phyloP scores from a whole-genome alignment of 2,888 invertebrate species.

The Amblyteles armatorius region DNA sequence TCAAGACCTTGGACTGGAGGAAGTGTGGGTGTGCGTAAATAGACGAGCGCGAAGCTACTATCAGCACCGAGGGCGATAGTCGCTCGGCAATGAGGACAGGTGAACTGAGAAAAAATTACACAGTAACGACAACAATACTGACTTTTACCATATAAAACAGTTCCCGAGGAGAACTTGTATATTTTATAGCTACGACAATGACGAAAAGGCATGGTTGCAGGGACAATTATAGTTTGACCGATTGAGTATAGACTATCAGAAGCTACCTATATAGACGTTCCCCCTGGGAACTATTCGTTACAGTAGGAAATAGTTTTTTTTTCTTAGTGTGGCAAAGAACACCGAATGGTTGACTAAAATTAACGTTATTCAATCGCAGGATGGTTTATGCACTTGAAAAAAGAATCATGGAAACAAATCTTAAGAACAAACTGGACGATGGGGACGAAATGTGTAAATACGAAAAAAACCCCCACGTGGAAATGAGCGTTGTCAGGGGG shows the following conservation, averaged over 20 bases:
- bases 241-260: too few species aligned
- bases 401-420: not conserved
- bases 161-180: too few species aligned
- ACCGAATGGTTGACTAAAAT: constrained; percentile 21
- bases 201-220: too few species aligned
- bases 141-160: too few species aligned
- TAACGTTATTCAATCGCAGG: not conserved
- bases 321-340: not conserved
- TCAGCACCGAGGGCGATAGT: not conserved
- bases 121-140: too few species aligned
- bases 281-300: too few species aligned
- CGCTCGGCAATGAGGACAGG: not conserved
- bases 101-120: not conserved
- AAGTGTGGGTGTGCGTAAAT: constrained; percentile 14
- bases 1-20: constrained; percentile 45
- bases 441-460: not conserved
- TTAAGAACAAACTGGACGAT: not conserved
- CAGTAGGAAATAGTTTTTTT: too few species aligned
- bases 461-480: constrained; percentile 2
- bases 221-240: too few species aligned
- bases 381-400: not conserved
- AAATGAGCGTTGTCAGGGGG: constrained; percentile 35
- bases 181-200: too few species aligned
- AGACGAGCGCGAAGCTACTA: not conserved
- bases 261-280: too few species aligned